A percentile compares a stretch with the other conserved stretches of the same genome.
phyloP scores from a whole-genome alignment of 2,888 invertebrate species.

The Eupithecia subfuscata region DNA sequence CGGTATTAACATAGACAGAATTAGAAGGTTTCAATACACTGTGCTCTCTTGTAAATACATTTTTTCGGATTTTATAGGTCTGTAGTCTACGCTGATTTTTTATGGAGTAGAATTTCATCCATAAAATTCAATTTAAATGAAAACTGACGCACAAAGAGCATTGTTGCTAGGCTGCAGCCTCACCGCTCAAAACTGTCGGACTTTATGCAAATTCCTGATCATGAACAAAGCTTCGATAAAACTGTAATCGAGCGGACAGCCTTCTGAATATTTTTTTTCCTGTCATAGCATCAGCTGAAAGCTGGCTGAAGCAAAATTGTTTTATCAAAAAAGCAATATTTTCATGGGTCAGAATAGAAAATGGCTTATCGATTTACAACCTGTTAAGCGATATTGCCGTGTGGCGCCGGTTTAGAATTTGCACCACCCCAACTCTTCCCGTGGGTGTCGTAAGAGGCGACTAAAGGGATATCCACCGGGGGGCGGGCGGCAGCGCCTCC shows the following conservation, averaged over 20 bases:
- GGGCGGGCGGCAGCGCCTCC: too few species aligned
- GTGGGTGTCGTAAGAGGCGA: too few species aligned
- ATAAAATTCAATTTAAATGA: constrained; percentile 60
- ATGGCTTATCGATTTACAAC: background rate
- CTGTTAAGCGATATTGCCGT: background rate
- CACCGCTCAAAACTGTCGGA: constrained; percentile 51
- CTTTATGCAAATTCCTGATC: constrained; percentile 61
- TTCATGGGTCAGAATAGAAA: background rate
- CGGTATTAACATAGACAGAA: background rate
- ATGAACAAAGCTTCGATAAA: constrained; percentile 57
- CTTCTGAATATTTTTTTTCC: constrained; percentile 16
- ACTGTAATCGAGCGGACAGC: constrained; percentile 21
- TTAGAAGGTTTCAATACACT: background rate
- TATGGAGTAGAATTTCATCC: constrained; percentile 9
- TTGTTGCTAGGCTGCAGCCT: constrained; percentile 17
- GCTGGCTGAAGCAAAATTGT: background rate
- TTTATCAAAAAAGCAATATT: background rate
- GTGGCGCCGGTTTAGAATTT: too few species aligned
- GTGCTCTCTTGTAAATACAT: background rate
- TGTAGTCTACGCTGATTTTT: background rate
- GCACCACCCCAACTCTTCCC: too few species aligned
- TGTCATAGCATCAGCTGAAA: constrained; percentile 1
- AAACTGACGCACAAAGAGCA: constrained; percentile 54
- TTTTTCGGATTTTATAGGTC: background rate
- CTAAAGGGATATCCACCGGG: too few species aligned